Base-by-base conservation (phyloP, 2,888 invertebrate species). In the Ectobius pallidus region DNA sequence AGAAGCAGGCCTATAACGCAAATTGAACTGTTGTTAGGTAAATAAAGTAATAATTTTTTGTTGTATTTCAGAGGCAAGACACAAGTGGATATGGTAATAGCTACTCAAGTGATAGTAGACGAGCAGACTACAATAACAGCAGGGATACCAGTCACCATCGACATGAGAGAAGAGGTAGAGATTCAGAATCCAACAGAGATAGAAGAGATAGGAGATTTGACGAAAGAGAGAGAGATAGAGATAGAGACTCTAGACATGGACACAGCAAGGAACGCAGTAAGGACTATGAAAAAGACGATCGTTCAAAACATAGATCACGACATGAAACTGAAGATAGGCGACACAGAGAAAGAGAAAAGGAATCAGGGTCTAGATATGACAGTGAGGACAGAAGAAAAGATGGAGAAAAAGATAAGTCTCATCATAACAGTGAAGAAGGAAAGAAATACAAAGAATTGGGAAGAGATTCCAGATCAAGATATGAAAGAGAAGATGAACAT, bases 341-440 rank as follows among this genome's bases (percentile, higher is more conserved):
- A 58, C 58, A 20, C 42, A 55, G 62, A 39, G 70, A 72, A 20
- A 71, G 32, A 39, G 62, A 72, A 0, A 71, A 55, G 32, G 70
- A 58, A 20, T 70, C 65, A 67, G 69, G 69, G 62, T 22, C 42
- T 20, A 42, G 63, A 32, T 49, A 58, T 63, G 42, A 34, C 30
- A 71, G 74, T 46, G 69, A 68, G 16, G 71, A 71, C 30, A 14
- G 22, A 18, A 55, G 32, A 34, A 72, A 67, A 34, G 63, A 70
- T 46, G 62, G 73, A 2, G 79, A 80, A 81, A 58, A 80, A 82
- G 6, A 67, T 18, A 22, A 46, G n/a, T 55, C 30, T 22, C 55
- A 42, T 30, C 46, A 14, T 55, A 25, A 46, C 2, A 52, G 22
- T 30, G 68, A 68, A 16, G 55, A 32, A 42, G 18, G 14, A 7